A percentile compares a stretch with the other conserved stretches of the same genome.
Evolutionary conservation across 2,888 invertebrate genomes (phyloP).

Genomic region (Crepidodera aurea): DNA sequence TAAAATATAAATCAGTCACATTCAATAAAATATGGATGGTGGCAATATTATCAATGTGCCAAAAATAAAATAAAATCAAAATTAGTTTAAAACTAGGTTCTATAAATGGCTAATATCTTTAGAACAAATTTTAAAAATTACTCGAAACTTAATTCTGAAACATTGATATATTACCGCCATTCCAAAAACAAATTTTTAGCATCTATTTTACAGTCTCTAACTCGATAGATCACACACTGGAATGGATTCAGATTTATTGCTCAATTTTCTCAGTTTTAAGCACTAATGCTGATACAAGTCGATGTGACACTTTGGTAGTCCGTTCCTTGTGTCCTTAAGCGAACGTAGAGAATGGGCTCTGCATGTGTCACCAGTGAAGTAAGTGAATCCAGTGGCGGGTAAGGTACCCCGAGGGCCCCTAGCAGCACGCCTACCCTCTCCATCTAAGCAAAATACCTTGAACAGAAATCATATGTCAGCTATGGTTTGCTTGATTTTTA

Average conservation of each 20-base stretch:
- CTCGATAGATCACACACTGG: conserved; percentile 60
- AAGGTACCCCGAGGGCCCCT: conserved; percentile 67
- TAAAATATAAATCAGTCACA: conserved; percentile 28
- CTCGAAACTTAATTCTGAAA: too few relatives aligned
- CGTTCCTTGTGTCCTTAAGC: conserved; percentile 56
- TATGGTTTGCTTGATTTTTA: too few relatives aligned
- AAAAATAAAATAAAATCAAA: not conserved
- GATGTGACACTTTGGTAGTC: conserved; percentile 57
- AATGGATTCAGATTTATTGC: conserved; percentile 61
- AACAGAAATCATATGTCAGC: conserved; percentile 19
- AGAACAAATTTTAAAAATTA: too few relatives aligned
- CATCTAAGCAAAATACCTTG: conserved; percentile 73
- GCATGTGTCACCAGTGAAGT: conserved; percentile 74
- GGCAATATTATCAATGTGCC: not conserved
- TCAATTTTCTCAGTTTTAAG: conserved; percentile 35
- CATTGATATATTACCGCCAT: not conserved
- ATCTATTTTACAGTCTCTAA: conserved; percentile 59
- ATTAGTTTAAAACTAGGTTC: too few relatives aligned
- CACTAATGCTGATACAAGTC: conserved; percentile 54
- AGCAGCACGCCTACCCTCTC: conserved; percentile 61
- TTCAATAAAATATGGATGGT: not conserved
- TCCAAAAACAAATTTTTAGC: conserved; percentile 52
- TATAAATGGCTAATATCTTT: too few relatives aligned
- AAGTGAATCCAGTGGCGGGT: conserved; percentile 79
- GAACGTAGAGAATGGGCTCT: conserved; percentile 63